Evolutionary conservation across 2,113 vertebrate genomes (phyloP), one percentile per base, ranked within the genome.

Genomic region (Pteropus alecto): DNA sequence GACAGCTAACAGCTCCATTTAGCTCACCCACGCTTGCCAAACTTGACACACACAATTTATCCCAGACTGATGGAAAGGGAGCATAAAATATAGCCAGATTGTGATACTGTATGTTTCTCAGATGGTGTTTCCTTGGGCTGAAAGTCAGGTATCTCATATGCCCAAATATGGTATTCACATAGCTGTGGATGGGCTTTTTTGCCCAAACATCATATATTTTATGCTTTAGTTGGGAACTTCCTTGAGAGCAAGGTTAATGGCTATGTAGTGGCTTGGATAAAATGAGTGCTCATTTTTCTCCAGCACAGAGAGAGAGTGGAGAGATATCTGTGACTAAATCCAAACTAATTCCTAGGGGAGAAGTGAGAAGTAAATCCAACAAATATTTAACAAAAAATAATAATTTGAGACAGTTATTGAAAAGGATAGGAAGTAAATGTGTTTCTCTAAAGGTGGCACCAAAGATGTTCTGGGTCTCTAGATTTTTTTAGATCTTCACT

Each of bases 1-100:
- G 93, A 97, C 93, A 98, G 95, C 94, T 96, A 97, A 95, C 91
- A 91, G 88, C 97, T 96, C 96, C 95, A 96, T 97, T 97, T 93
- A 87, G 92, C 35, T 97, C 86, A 91, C 68, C 63, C 77, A 95
- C 9, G 65, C 91, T 97, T 91, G 94, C 93, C 94, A 96, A 96
- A 94, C 93, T 88, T 94, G 97, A 96, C 92, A 96, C 90, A 96
- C 95, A 96, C 88, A 94, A 97, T 96, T 97, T 96, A 95, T 96
- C 90, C 88, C 71, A 82, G 76, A 79, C 68, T 89, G 93, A 96
- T 60, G 85, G 67, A 82, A 97, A 96, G 58, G 35, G 67, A 96
- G 74, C 68, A 79, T 90, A 92, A 96, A 88, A 97, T 83, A 85
- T 33, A 88, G 85, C 74, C 76, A 81, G 82, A 92, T 3, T 90